These are phyloP conservation scores for Ophthalmolycus amberensis DNA, from an alignment of 2,113 vertebrate species.

Conservation along the genomic window DNA sequence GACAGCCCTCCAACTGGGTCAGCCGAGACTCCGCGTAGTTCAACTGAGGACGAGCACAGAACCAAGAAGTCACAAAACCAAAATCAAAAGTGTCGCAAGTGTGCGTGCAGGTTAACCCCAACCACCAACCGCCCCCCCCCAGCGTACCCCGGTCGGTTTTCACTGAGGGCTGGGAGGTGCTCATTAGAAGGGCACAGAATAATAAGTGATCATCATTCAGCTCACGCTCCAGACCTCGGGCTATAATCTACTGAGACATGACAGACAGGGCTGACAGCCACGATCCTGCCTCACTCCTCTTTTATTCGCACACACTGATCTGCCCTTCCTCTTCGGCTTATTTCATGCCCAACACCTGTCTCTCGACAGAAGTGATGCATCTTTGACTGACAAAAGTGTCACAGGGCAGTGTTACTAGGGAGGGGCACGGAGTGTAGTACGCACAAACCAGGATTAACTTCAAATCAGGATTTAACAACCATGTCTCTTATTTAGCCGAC, in stretches of 20 bases:
- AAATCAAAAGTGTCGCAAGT: not conserved
- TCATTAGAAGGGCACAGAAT: conserved; percentile 53
- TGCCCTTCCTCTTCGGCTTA: conserved; percentile 20
- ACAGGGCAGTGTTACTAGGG: not conserved
- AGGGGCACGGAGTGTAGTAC: not conserved
- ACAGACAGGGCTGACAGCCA: conserved; percentile 37
- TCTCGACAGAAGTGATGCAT: conserved; percentile 8
- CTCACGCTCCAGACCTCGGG: conserved; percentile 60
- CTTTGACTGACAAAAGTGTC: conserved; percentile 39
- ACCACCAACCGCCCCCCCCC: not conserved
- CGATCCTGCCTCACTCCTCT: conserved; percentile 16
- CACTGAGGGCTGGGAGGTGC: conserved; percentile 35
- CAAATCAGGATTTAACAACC: not conserved
- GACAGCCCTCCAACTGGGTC: conserved; percentile 94
- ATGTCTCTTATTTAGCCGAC: not conserved
- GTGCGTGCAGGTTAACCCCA: not conserved
- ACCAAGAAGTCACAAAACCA: conserved; percentile 8
- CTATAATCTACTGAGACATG: conserved; percentile 53
- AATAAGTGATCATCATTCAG: conserved; percentile 58
- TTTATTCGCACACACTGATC: conserved; percentile 44
- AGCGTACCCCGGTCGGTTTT: not conserved
- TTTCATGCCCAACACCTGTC: conserved; percentile 31
- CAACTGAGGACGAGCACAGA: conserved; percentile 82
- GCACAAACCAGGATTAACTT: not conserved
- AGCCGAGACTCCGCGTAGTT: conserved; percentile 97